phyloP scores from a whole-genome alignment of 2,113 vertebrate species.

The Psittacula cyanocephala region DNA sequence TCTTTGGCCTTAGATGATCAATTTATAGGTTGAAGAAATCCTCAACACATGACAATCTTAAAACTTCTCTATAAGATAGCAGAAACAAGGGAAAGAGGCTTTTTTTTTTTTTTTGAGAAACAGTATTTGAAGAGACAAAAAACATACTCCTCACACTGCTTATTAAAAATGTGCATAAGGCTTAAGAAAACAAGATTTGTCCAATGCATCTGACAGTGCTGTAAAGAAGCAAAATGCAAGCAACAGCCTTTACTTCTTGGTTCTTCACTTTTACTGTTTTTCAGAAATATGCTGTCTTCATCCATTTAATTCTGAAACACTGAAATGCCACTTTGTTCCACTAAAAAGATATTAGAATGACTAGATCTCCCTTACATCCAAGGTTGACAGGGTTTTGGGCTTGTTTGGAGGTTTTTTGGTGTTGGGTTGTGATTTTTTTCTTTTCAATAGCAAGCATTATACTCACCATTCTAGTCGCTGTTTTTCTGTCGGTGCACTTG shows the following conservation, averaged over 20 bases:
- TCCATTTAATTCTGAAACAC: background rate
- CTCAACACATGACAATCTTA: background rate
- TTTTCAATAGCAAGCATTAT: conserved; percentile 11
- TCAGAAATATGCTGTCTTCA: background rate
- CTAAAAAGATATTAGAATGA: background rate
- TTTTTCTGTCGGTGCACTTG: conserved; percentile 86
- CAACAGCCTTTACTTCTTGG: background rate
- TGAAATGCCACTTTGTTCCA: background rate
- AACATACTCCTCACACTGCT: background rate
- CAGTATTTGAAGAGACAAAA: background rate
- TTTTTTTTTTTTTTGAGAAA: background rate
- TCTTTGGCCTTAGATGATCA: background rate
- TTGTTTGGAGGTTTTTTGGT: background rate
- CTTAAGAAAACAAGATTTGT: background rate
- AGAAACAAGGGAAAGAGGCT: background rate
- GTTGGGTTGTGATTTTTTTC: background rate
- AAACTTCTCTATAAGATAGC: background rate
- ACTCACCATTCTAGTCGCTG: conserved; percentile 91
- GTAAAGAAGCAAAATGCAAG: background rate
- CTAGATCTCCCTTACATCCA: background rate
- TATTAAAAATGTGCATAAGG: background rate
- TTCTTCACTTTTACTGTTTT: background rate
- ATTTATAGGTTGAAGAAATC: background rate
- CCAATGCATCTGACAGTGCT: background rate
- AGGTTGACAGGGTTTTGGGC: background rate